Percentiles rank a stretch among this genome's conserved stretches.
These are phyloP conservation scores for Eilema griseolum DNA, from an alignment of 2,888 invertebrate species.

Conservation along the genomic window DNA sequence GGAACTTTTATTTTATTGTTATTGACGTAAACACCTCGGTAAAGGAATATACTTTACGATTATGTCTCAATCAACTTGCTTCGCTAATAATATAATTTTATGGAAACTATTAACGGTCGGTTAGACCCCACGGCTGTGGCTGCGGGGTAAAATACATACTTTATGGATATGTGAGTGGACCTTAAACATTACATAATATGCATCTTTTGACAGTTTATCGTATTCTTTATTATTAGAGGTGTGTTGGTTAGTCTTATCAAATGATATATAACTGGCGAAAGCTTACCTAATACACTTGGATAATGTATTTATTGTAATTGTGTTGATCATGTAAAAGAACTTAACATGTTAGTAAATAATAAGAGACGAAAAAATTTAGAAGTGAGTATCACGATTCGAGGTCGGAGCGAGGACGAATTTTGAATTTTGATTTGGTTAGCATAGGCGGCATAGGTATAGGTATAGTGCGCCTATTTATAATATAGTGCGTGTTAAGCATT, in stretches of 20 bases:
- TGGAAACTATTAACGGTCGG: slow-evolving; percentile 37
- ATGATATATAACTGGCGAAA: neutral
- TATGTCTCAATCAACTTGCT: slow-evolving; percentile 48
- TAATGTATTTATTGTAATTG: too few relatives aligned
- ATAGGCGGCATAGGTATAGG: too few relatives aligned
- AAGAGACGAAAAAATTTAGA: too few relatives aligned
- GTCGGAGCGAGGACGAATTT: too few relatives aligned
- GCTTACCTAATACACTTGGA: too few relatives aligned
- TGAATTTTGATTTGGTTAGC: too few relatives aligned
- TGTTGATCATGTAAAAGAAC: too few relatives aligned
- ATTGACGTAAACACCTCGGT: slow-evolving; percentile 40
- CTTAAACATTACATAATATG: neutral
- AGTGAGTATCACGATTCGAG: too few relatives aligned
- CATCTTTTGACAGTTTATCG: slow-evolving; percentile 12
- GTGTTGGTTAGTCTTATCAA: slow-evolving; percentile 1
- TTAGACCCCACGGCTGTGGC: slow-evolving; percentile 30
- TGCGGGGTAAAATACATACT: slow-evolving; percentile 29
- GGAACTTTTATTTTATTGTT: slow-evolving; percentile 43
- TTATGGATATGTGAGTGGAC: slow-evolving; percentile 11
- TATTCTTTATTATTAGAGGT: slow-evolving; percentile 8
- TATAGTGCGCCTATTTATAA: too few relatives aligned
- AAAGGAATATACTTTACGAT: slow-evolving; percentile 41
- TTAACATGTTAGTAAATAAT: too few relatives aligned
- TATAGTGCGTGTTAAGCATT: too few relatives aligned
- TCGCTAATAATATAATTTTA: slow-evolving; percentile 43